Evolutionary conservation across 2,797 vertebrate species (phyloP), one percentile per base, ranked within the genome.

Genomic region (Salarias fasciatus): DNA sequence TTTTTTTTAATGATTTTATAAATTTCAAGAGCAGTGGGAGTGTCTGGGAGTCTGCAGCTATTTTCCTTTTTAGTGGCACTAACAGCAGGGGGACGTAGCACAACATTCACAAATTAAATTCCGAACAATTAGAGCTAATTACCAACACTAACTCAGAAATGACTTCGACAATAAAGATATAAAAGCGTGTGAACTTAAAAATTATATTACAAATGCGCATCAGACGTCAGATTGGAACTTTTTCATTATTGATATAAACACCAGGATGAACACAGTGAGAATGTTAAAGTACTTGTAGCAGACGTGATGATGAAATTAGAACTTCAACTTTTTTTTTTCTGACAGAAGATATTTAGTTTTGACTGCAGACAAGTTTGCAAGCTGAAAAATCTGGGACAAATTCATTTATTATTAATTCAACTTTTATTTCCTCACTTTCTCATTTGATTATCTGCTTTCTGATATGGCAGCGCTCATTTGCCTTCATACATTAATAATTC

Each of bases 351-450:
- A 53, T 70, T 82, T 80, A 63, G 73, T 75, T 85, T 79, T 40
- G 28, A 47, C 64, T 66, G 40, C 56, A 67, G 58, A 66, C 6
- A 12, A 11, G 48, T 79, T 85, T 59, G 52, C 53, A 52, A 75
- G 48, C 45, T 28, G 55, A 35, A 63, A 62, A 88, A 90, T 84
- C 81, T 87, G 80, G 86, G 85, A 87, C 87, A 82, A 77, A 77
- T 80, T 82, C 82, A 91, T 91, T 75, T 49, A 91, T 91, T 85
- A 89, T 92, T 92, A 76, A 91, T 79, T 31, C 38, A n/a, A 31
- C 72, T 80, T 90, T 91, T 90, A 85, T 88, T 83, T 89, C 78
- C 65, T 85, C 80, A 72, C 55, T 72, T 83, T 88, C 84, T 81
- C 70, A 79, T 87, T 88, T 87, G 84, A 89, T 91, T 86, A 84